Conservation (phyloP, 2,797 vertebrate species). For the Buphagus erythrorhynchus region DNA sequence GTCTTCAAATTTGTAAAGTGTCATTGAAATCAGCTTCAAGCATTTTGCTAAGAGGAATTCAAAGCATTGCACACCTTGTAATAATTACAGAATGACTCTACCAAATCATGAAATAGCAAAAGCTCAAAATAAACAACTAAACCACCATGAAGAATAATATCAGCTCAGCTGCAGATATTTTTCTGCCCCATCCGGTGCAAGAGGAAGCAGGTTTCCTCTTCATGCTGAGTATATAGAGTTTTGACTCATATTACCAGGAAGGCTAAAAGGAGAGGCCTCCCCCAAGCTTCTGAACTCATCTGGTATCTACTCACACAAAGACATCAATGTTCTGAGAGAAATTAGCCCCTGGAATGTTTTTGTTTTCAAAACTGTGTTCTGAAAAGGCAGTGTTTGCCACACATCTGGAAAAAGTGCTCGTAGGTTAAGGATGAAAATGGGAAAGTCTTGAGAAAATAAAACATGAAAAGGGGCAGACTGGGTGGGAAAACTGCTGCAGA, state of each 20-base stretch:
- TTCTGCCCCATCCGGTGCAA: constrained; percentile 30
- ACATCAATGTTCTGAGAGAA: constrained; percentile 65
- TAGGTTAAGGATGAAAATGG: constrained; percentile 50
- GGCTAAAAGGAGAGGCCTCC: constrained; percentile 46
- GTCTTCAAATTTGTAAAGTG: not conserved
- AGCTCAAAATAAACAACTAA: constrained; percentile 36
- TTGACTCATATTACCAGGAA: constrained; percentile 64
- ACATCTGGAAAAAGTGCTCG: constrained; percentile 74
- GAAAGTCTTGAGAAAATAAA: constrained; percentile 63
- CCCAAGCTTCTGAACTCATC: constrained; percentile 69
- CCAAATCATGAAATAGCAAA: not conserved
- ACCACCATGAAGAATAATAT: not conserved
- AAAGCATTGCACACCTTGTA: not conserved
- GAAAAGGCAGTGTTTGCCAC: constrained; percentile 54
- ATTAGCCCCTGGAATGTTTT: constrained; percentile 67
- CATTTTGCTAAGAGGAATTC: not conserved
- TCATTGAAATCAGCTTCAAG: not conserved
- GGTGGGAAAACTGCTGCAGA: constrained; percentile 49
- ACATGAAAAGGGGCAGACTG: constrained; percentile 57
- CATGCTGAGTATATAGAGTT: constrained; percentile 62
- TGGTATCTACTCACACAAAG: constrained; percentile 68
- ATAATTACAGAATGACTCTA: not conserved
- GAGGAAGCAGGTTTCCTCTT: constrained; percentile 62
- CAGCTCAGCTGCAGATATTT: constrained; percentile 66
- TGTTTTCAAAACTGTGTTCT: constrained; percentile 69